Conservation (phyloP, 2,797 vertebrate genomes). For the Champsocephalus gunnari region DNA sequence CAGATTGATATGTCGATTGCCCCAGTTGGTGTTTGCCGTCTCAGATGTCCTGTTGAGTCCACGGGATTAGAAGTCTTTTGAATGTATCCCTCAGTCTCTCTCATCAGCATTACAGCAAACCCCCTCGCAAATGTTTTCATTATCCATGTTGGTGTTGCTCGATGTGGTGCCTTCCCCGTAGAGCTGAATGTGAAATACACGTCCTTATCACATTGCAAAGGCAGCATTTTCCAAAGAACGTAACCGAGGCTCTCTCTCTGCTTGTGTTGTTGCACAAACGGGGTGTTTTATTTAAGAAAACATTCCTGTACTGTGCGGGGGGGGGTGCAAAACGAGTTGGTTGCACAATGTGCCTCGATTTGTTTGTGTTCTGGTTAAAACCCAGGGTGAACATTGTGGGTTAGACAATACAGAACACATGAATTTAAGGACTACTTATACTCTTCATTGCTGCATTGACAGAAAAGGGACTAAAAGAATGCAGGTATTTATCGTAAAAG, state of each 20-base stretch:
- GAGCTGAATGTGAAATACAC: conserved; percentile 49
- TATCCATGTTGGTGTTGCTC: conserved; percentile 52
- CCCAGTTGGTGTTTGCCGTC: conserved; percentile 39
- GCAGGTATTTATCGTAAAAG: conserved; percentile 28
- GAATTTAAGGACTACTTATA: conserved; percentile 25
- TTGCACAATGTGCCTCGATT: conserved; percentile 41
- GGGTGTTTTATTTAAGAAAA: conserved; percentile 66
- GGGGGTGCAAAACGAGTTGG: conserved; percentile 49
- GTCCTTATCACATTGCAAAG: conserved; percentile 35
- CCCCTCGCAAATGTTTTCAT: conserved; percentile 52
- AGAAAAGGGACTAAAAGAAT: conserved; percentile 19
- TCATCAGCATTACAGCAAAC: conserved; percentile 47
- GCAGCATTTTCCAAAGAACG: conserved; percentile 31
- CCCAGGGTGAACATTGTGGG: conserved; percentile 58
- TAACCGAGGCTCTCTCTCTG: conserved; percentile 5
- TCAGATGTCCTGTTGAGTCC: conserved; percentile 50
- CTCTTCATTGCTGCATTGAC: conserved; percentile 41
- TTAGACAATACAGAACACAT: conserved; percentile 53
- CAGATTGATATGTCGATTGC: conserved; percentile 65
- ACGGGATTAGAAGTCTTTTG: conserved; percentile 66
- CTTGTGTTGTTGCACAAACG: conserved; percentile 62
- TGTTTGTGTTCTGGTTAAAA: conserved; percentile 57
- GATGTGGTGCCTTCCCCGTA: conserved; percentile 11
- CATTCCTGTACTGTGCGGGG: conserved; percentile 48
- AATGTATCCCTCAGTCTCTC: conserved; percentile 61